phyloP scores from a whole-genome alignment of 2,888 invertebrate species.

The Ferdinandea cuprea region DNA sequence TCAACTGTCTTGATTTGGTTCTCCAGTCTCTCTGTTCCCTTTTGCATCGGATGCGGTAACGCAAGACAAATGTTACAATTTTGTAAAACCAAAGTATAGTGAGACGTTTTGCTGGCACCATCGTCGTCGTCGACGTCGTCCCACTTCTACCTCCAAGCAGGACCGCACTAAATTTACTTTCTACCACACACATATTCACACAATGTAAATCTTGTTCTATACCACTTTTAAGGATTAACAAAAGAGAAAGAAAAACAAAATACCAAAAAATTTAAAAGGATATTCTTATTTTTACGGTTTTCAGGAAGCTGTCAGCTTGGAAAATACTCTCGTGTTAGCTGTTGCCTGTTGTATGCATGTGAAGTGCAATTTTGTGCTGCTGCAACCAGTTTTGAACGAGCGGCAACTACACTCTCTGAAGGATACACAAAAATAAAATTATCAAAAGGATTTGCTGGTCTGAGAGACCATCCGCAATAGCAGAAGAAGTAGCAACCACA shows the following conservation, averaged over 20 bases:
- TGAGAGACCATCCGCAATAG: constrained; percentile 20
- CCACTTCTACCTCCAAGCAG: neutral
- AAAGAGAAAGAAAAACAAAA: constrained; percentile 15
- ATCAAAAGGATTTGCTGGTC: constrained; percentile 27
- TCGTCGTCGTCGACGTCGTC: no score
- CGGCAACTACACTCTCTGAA: constrained; percentile 20
- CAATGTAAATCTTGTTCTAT: constrained; percentile 39
- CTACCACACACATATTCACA: neutral
- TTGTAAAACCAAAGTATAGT: constrained; percentile 1
- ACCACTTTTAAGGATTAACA: constrained; percentile 43
- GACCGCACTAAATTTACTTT: constrained; percentile 9
- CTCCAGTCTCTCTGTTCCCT: neutral
- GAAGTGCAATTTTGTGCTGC: constrained; percentile 62
- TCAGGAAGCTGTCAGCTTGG: constrained; percentile 69
- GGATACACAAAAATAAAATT: constrained; percentile 45
- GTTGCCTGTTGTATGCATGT: constrained; percentile 50
- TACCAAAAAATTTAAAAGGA: constrained; percentile 50
- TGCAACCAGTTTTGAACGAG: constrained; percentile 17
- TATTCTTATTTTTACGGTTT: constrained; percentile 47
- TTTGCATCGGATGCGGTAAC: constrained; percentile 12
- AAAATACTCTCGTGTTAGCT: constrained; percentile 44
- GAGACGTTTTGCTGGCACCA: no score
- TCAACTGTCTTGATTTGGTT: constrained; percentile 38
- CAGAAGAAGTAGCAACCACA: constrained; percentile 21
- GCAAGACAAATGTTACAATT: constrained; percentile 22